Evolutionary conservation across 2,888 invertebrate genomes (phyloP).

Genomic region (Hetaerina titia): DNA sequence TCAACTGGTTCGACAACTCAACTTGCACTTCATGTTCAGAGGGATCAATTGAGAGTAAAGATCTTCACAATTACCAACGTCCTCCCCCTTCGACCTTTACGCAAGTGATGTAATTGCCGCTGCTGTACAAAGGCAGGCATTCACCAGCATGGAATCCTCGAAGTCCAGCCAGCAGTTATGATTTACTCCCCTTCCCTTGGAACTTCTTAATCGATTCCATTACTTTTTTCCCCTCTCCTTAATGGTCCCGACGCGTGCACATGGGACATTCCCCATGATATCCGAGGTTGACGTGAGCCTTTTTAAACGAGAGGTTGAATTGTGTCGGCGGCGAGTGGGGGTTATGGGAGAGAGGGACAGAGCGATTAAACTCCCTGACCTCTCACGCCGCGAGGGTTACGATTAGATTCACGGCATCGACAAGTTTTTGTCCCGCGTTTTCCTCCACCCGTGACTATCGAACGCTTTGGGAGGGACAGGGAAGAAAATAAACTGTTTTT

Average conservation of each 20-base stretch:
- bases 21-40: too few species aligned
- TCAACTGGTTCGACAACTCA: too few species aligned
- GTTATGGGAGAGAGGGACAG: neutral
- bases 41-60: too few species aligned
- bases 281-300: neutral
- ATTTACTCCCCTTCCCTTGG: neutral
- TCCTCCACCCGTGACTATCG: neutral
- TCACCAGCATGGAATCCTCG: neutral
- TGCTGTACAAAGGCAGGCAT: neutral
- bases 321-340: neutral
- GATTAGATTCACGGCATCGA: conserved; percentile 30
- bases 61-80: too few species aligned
- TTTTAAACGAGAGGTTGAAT: conserved; percentile 4
- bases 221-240: neutral
- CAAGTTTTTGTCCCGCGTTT: neutral
- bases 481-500: neutral
- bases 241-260: neutral
- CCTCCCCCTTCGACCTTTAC: too few species aligned
- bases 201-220: neutral
- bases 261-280: conserved; percentile 13
- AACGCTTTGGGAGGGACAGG: neutral
- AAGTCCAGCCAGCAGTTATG: neutral
- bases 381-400: neutral
- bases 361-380: neutral
- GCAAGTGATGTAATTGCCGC: neutral